Conservation (phyloP, 2,797 vertebrate genomes). For the Pseudochaenichthys georgianus region DNA sequence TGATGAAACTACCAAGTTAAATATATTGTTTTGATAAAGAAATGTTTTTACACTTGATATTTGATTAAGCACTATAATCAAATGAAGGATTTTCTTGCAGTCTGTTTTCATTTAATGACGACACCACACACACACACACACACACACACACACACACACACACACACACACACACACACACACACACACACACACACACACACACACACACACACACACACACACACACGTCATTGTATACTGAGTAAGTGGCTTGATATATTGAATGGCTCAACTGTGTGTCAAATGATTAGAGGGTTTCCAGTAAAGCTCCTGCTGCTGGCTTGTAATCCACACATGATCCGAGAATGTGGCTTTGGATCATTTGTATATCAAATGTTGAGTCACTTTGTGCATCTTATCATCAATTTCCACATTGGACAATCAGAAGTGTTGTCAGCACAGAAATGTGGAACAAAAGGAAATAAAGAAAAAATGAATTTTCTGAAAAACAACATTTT, state of each 20-base stretch:
- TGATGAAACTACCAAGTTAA: no score
- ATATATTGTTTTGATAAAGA: no score
- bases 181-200: no score
- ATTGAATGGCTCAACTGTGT: slow-evolving; percentile 40
- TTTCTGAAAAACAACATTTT: background rate
- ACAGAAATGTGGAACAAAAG: background rate
- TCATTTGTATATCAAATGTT: slow-evolving; percentile 4
- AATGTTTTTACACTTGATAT: no score
- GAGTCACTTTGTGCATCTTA: slow-evolving; percentile 3
- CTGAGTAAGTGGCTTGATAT: slow-evolving; percentile 27
- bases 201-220: background rate
- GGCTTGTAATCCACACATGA: slow-evolving; percentile 15
- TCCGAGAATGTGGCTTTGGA: slow-evolving; percentile 22
- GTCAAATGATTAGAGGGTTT: slow-evolving; percentile 45
- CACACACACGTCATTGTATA: slow-evolving; percentile 28
- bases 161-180: background rate
- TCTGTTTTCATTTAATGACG: no score
- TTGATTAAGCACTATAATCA: no score
- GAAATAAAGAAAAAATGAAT: background rate
- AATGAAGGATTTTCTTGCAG: no score
- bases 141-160: no score
- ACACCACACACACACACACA: no score
- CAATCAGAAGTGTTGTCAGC: background rate
- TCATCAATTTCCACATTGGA: background rate
- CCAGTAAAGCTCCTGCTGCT: slow-evolving; percentile 43